Evolutionary conservation across 2,888 invertebrate genomes (phyloP).

Genomic region (Patella depressa): DNA sequence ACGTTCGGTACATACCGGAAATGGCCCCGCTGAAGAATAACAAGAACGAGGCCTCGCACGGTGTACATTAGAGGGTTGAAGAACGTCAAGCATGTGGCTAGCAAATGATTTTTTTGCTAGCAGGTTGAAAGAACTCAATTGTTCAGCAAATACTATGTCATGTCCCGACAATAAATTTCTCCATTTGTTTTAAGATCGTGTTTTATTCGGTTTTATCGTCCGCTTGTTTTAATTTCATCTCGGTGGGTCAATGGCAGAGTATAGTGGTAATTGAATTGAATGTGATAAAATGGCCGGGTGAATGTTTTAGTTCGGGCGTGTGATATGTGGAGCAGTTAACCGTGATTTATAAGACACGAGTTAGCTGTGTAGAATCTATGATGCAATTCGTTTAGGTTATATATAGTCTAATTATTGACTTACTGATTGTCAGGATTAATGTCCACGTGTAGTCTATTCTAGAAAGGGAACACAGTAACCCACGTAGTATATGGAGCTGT

Average conservation of each 20-base stretch:
- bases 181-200: constrained; percentile 6
- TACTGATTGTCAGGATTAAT: too few species aligned
- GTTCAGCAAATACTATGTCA: constrained; percentile 5
- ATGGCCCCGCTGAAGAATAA: not conserved
- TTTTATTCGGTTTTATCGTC: constrained; percentile 3
- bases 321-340: too few species aligned
- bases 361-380: too few species aligned
- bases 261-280: too few species aligned
- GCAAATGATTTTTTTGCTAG: constrained; percentile 7
- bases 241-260: not conserved
- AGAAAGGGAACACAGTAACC: too few species aligned
- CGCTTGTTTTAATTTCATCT: not conserved
- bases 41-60: constrained; percentile 4
- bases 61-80: not conserved
- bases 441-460: too few species aligned
- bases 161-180: constrained; percentile 1
- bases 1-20: constrained; percentile 11
- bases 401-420: too few species aligned
- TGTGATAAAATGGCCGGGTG: too few species aligned
- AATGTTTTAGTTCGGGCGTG: too few species aligned
- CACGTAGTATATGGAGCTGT: too few species aligned
- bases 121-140: constrained; percentile 9
- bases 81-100: constrained; percentile 9
- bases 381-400: too few species aligned
- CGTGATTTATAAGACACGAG: too few species aligned